Percentiles rank a stretch among this genome's conserved stretches.
Conservation (phyloP, 2,888 invertebrate genomes). For the Ichneumoninae sp. region DNA sequence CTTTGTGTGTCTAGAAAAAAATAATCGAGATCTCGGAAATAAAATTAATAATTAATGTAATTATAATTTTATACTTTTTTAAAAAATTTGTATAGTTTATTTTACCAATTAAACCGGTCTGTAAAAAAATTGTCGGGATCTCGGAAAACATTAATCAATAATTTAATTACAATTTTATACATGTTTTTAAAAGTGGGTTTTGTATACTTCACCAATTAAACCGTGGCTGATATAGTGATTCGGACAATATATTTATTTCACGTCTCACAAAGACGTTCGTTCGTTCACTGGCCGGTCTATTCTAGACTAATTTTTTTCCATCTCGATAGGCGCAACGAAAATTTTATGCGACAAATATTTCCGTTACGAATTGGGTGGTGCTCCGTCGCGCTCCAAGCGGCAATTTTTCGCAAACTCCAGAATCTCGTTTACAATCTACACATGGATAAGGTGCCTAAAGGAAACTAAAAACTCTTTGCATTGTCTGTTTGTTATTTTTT, state of each 20-base stretch:
- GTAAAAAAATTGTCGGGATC: too few species aligned
- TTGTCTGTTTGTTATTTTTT: constrained; percentile 16
- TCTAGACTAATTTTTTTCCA: background rate
- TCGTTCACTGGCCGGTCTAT: background rate
- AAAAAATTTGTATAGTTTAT: too few species aligned
- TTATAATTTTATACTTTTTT: background rate
- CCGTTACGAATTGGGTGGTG: constrained; percentile 55
- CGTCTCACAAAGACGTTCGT: background rate
- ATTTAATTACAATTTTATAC: too few species aligned
- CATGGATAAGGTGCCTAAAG: constrained; percentile 65
- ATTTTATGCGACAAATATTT: constrained; percentile 1
- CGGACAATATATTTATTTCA: too few species aligned
- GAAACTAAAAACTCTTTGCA: constrained; percentile 57
- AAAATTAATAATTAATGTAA: background rate
- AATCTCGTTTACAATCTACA: background rate
- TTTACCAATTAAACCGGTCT: too few species aligned
- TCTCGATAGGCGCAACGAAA: background rate
- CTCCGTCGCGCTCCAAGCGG: constrained; percentile 18
- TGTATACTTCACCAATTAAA: too few species aligned
- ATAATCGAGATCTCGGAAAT: background rate
- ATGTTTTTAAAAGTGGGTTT: too few species aligned
- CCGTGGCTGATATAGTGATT: too few species aligned
- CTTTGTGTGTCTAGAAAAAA: background rate
- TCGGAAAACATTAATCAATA: too few species aligned
- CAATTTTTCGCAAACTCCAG: background rate